These are phyloP conservation scores for Lagodon rhomboides DNA, from an alignment of 2,797 vertebrate genomes.

Conservation along the genomic window DNA sequence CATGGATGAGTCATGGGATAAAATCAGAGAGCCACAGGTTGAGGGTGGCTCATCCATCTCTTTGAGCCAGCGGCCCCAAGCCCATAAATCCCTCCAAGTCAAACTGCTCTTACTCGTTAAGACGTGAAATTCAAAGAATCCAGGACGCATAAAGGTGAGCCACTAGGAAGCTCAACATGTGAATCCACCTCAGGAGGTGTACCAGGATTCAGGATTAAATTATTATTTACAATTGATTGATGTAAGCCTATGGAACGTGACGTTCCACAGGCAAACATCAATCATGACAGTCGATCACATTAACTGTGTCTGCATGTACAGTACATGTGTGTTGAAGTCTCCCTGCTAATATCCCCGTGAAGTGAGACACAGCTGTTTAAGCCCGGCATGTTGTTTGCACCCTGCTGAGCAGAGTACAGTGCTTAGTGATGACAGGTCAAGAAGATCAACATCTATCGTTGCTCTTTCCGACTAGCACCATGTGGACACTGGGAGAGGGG, in stretches of 20 bases:
- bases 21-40: conserved; percentile 36
- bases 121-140: conserved; percentile 66
- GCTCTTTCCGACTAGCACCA: conserved; percentile 44
- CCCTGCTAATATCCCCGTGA: conserved; percentile 21
- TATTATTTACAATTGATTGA: too few relatives aligned
- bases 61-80: conserved; percentile 18
- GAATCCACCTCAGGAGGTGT: conserved; percentile 52
- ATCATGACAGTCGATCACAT: conserved; percentile 49
- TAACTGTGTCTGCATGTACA: conserved; percentile 20
- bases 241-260: too few relatives aligned
- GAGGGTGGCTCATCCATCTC: conserved; percentile 55
- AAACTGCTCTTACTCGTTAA: conserved; percentile 41
- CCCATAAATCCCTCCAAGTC: conserved; percentile 64
- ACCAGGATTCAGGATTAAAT: too few relatives aligned
- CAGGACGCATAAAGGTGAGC: conserved; percentile 32
- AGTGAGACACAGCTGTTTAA: conserved; percentile 60
- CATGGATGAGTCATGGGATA: conserved; percentile 26
- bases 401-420: conserved; percentile 41
- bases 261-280: conserved; percentile 59
- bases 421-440: conserved; percentile 53
- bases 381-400: conserved; percentile 57
- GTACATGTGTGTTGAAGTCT: conserved; percentile 31
- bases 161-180: conserved; percentile 42
- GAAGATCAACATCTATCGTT: conserved; percentile 52
- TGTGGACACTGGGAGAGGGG: conserved; percentile 37